phyloP scores from a whole-genome alignment of 2,113 vertebrate genomes.

The Delphinus delphis region DNA sequence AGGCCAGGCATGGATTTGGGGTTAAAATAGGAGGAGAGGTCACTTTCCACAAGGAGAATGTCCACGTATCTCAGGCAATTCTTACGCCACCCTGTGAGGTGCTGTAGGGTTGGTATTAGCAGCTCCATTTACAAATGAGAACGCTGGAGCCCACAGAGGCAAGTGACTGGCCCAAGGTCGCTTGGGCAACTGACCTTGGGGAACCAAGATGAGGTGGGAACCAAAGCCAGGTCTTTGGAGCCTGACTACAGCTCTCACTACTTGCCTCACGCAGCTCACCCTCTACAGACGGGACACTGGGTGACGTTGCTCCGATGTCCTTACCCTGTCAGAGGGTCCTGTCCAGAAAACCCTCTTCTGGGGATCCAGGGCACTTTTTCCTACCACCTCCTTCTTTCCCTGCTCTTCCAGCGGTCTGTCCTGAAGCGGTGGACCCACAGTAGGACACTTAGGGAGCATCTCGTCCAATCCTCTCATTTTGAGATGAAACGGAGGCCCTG shows the following conservation, averaged over 20 bases:
- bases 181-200: no score
- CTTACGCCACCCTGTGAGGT: neutral
- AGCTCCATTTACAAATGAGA: neutral
- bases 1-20: neutral
- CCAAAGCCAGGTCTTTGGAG: neutral
- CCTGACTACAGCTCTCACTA: neutral
- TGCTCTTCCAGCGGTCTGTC: neutral
- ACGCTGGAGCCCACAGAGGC: neutral
- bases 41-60: neutral
- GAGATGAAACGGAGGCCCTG: neutral
- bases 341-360: neutral
- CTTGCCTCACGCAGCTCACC: neutral
- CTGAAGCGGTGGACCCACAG: neutral
- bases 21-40: neutral
- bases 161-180: neutral
- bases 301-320: fast-evolving
- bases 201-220: neutral
- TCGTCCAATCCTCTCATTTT: neutral
- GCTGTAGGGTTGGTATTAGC: neutral
- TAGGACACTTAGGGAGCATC: fast-evolving
- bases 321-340: neutral
- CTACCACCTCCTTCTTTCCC: neutral
- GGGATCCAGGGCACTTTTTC: no score
- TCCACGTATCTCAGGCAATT: neutral
- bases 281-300: neutral